Base-by-base conservation (phyloP, 2,888 invertebrate genomes). In the Patella ulyssiponensis region DNA sequence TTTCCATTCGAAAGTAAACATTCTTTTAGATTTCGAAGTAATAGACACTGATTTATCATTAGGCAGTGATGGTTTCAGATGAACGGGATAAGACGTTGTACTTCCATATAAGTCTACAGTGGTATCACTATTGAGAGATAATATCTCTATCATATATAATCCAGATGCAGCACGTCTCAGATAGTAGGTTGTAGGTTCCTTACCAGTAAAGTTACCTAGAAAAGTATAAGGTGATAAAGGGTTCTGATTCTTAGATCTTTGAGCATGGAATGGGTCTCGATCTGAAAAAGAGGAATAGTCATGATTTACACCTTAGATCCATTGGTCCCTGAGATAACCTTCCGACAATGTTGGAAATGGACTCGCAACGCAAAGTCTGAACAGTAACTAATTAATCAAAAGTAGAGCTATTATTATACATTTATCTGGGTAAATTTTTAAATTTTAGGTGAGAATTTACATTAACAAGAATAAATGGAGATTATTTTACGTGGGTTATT, bases 101-200 rank as follows among this genome's bases (percentile, higher is more conserved):
- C 88, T 86, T 7, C 85, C 87, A 71, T 87, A 88, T 20, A 91
- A 75, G 58, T 85, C 81, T 1, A 89, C 89, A 54, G 83, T 85
- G 23, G 88, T 87, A 81, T 89, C 88, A 51, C 84, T 83, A 12
- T 87, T 85, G 3, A 81, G 81, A 2, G 90, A 82, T 56, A 80
- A 82, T 44, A 90, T 80, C 44, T 86, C 85, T 27, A 91, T 77
- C 17, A 85, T 84, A 80, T 89, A 88, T 33, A 87, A 73, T 4
- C 89, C 90, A n/a, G 51, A 33, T 0, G 15, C 52, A 15, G 76
- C 80, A 54, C 51, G 69, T 7, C 64, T n/a, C n/a, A 74, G 75
- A 33, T 71, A 72, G 74, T 80, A 75, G 12, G 74, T 75, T 64
- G 76, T 69, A 12, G 76, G 44, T 15, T 70, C 52, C 27, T 76